Conservation (phyloP, 2,113 vertebrate genomes). For the Hydropotes inermis region DNA sequence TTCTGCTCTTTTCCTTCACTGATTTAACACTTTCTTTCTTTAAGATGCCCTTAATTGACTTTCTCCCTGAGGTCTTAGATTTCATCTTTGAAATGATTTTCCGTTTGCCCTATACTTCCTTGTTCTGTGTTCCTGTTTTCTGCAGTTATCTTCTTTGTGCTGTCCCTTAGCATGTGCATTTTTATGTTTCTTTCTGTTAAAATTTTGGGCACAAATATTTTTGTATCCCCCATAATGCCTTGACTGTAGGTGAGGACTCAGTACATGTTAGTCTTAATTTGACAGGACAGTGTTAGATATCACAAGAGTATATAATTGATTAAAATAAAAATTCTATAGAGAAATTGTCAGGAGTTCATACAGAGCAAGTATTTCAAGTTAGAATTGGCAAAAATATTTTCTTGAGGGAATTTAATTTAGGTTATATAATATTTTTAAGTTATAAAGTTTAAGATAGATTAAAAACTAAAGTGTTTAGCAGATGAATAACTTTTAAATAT, state of each 20-base stretch:
- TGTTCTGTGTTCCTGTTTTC: background rate
- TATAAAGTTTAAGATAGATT: background rate
- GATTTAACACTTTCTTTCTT: background rate
- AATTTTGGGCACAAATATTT: background rate
- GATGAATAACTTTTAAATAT: background rate
- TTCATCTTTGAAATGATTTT: background rate
- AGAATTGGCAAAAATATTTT: slow-evolving; percentile 4
- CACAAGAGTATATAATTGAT: background rate
- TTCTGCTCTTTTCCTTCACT: background rate
- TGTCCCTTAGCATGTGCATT: background rate
- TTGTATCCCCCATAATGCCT: background rate
- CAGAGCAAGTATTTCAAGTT: slow-evolving; percentile 4
- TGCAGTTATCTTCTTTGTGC: background rate
- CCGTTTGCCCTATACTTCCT: background rate
- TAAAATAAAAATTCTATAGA: background rate
- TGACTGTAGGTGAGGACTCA: background rate
- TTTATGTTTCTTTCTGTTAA: background rate
- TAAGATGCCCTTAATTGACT: background rate
- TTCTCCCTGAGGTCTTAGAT: background rate
- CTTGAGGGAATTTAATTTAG: background rate
- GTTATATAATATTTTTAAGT: background rate
- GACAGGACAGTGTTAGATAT: background rate
- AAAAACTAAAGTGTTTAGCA: background rate
- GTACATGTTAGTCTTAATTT: slow-evolving; percentile 3
- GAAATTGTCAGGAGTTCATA: slow-evolving; percentile 17